Conservation (phyloP, 2,888 invertebrate genomes). For the Noctua fimbriata region DNA sequence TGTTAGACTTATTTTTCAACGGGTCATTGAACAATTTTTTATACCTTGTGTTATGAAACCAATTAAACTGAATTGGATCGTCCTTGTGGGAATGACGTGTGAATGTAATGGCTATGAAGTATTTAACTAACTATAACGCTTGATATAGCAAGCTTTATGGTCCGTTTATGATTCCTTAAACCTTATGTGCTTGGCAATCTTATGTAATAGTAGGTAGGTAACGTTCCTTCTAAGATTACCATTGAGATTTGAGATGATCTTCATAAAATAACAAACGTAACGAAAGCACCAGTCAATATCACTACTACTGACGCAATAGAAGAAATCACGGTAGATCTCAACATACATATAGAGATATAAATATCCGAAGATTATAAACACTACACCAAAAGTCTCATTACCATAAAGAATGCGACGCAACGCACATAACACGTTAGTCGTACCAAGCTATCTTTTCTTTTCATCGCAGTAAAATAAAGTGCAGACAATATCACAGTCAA, state of each 20-base stretch:
- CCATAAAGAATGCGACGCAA: conserved; percentile 14
- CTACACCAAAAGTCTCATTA: not conserved
- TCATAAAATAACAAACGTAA: not conserved
- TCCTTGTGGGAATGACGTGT: conserved; percentile 63
- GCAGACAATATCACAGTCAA: conserved; percentile 37
- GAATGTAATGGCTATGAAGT: conserved; percentile 48
- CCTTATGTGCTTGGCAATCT: conserved; percentile 37
- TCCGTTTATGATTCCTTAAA: conserved; percentile 45
- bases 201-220: conserved; percentile 14
- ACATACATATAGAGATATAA: not conserved
- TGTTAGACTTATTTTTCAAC: conserved; percentile 41
- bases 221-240: conserved; percentile 1
- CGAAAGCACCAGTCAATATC: not conserved
- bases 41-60: conserved; percentile 45
- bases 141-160: conserved; percentile 47
- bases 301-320: not conserved
- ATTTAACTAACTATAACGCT: conserved; percentile 46
- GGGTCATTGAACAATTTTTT: conserved; percentile 52
- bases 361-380: not conserved
- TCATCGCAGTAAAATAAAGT: conserved; percentile 33
- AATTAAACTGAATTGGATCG: conserved; percentile 60
- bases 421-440: conserved; percentile 13
- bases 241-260: not conserved
- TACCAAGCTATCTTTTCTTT: conserved; percentile 31
- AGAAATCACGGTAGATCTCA: not conserved